Evolutionary conservation across 2,797 vertebrate genomes (phyloP).

Genomic region (Sternotherus odoratus): DNA sequence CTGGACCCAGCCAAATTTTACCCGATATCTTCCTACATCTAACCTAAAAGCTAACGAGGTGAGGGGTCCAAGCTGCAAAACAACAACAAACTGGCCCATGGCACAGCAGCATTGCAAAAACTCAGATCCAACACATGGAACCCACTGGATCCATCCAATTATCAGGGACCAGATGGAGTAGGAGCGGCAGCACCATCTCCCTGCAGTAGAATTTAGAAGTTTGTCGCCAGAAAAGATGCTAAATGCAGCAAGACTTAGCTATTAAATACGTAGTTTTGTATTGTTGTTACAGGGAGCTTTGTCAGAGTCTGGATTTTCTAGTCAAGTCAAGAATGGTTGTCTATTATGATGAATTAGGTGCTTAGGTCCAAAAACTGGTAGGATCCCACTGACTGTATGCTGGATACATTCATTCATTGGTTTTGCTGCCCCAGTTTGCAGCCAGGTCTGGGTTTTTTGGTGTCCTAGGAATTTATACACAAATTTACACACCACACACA

Average conservation of each 20-base stretch:
- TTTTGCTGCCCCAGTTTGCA: constrained; percentile 36
- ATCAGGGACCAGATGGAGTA: not conserved
- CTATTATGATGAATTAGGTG: constrained; percentile 16
- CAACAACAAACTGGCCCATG: not conserved
- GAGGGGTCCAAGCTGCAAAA: not conserved
- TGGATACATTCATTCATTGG: not conserved
- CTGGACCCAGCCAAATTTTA: not conserved
- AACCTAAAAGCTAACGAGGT: not conserved
- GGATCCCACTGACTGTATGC: not conserved
- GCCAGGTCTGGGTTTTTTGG: not conserved
- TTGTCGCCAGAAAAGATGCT: not conserved
- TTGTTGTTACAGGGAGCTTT: not conserved
- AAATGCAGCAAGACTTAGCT: not conserved
- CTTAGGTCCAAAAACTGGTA: not conserved
- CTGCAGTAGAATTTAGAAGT: not conserved
- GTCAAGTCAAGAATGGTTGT: not conserved
- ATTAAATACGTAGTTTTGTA: accelerated
- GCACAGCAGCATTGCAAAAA: accelerated
- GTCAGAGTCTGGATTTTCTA: not conserved
- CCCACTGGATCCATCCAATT: not conserved
- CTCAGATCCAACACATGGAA: not conserved
- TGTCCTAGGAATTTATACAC: not conserved
- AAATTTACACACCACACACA: too few relatives aligned
- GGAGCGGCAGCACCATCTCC: not conserved
- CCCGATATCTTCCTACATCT: not conserved